These are phyloP conservation scores for Salarias fasciatus DNA, from an alignment of 2,797 vertebrate species.

Conservation along the genomic window DNA sequence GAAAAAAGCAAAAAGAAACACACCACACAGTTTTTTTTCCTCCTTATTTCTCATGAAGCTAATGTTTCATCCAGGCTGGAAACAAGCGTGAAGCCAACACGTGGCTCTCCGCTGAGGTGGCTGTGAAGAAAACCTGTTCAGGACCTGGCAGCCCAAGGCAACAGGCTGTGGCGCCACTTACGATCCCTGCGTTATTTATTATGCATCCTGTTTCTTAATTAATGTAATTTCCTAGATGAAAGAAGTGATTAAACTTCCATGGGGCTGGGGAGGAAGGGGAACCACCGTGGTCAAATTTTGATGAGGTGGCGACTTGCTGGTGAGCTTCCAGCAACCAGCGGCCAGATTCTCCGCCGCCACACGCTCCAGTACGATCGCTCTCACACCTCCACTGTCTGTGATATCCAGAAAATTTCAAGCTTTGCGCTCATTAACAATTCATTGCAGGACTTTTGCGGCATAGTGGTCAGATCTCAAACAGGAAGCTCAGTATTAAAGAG, in stretches of 20 bases:
- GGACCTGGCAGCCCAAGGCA: constrained; percentile 49
- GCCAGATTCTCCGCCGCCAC: constrained; percentile 20
- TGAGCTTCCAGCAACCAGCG: constrained; percentile 26
- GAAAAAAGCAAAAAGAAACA: neutral
- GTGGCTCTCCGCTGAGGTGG: neutral
- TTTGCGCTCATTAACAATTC: too few species aligned
- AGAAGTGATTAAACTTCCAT: constrained; percentile 71
- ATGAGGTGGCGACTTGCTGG: constrained; percentile 57
- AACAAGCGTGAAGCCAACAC: constrained; percentile 12
- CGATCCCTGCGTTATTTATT: constrained; percentile 63
- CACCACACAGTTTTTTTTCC: neutral
- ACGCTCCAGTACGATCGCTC: too few species aligned
- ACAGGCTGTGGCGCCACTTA: constrained; percentile 52
- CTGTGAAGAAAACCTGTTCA: constrained; percentile 49
- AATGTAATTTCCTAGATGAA: constrained; percentile 79
- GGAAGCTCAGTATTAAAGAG: too few species aligned
- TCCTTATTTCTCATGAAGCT: constrained; percentile 1
- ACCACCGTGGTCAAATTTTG: constrained; percentile 69
- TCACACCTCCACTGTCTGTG: too few species aligned
- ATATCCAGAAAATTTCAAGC: too few species aligned
- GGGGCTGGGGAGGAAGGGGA: constrained; percentile 67
- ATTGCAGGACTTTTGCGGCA: too few species aligned
- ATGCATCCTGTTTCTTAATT: constrained; percentile 78
- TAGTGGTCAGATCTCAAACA: too few species aligned
- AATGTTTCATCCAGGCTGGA: constrained; percentile 27